A percentile compares a stretch with the other conserved stretches of the same genome.
Evolutionary conservation across 64 coral and sea anemone species (phyloP).

Genomic region (Actinia tenebrosa): DNA sequence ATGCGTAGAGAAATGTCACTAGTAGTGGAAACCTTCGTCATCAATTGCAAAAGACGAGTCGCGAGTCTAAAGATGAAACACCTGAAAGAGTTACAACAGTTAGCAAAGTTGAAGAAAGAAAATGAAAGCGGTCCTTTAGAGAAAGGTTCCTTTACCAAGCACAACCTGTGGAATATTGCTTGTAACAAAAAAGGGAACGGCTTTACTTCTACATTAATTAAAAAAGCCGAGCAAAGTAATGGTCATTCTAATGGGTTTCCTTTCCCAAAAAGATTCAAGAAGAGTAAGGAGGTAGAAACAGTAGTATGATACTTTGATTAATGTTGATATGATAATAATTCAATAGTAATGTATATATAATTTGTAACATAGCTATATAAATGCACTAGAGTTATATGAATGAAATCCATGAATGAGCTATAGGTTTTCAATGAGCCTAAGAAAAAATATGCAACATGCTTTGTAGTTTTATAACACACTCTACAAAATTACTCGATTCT

Average conservation of each 20-base stretch:
- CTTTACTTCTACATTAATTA: neutral
- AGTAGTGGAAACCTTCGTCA: constrained; percentile 26
- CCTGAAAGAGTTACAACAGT: constrained; percentile 35
- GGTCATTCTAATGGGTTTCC: constrained; percentile 23
- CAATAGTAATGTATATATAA: too few relatives aligned
- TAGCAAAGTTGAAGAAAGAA: constrained; percentile 39
- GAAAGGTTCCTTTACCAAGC: constrained; percentile 23
- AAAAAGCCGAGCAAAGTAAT: constrained; percentile 5
- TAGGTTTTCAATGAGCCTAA: too few relatives aligned
- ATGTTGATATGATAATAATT: too few relatives aligned
- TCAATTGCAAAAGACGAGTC: constrained; percentile 33
- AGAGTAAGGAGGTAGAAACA: constrained; percentile 20
- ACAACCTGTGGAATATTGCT: constrained; percentile 19
- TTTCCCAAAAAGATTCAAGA: neutral
- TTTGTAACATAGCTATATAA: too few relatives aligned
- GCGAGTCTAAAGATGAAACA: constrained; percentile 14
- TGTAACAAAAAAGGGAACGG: neutral
- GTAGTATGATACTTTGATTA: constrained; percentile 8
- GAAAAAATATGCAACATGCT: too few relatives aligned
- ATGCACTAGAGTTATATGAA: too few relatives aligned
- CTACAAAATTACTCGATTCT: too few relatives aligned
- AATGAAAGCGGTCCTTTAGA: neutral
- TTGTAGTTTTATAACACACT: too few relatives aligned
- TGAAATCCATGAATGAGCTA: too few relatives aligned
- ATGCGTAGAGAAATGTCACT: constrained; percentile 35